Conservation (phyloP, 1,140 invertebrate genomes). For the Plectus sambesii region DNA sequence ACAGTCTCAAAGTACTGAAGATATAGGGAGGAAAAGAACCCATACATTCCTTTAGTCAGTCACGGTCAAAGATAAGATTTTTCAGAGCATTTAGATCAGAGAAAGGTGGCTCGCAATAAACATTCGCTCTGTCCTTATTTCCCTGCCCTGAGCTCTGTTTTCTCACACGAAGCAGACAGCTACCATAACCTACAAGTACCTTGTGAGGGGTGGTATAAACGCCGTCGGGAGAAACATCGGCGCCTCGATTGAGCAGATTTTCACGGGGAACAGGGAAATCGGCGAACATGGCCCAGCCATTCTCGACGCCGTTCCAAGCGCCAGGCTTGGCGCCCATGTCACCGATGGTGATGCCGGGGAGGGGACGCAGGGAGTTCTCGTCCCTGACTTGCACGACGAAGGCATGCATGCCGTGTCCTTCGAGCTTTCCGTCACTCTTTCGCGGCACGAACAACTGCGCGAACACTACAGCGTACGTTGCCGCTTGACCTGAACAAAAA, state of each 20-base stretch:
- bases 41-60: too few species aligned
- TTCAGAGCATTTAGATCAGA: too few species aligned
- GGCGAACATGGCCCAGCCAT: conserved; percentile 55
- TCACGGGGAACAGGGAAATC: conserved; percentile 69
- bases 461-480: conserved; percentile 73
- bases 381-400: conserved; percentile 72
- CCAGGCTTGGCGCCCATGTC: conserved; percentile 81
- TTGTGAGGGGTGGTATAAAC: conserved; percentile 60
- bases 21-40: too few species aligned
- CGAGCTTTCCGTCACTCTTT: conserved; percentile 56
- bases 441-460: conserved; percentile 67
- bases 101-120: too few species aligned
- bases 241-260: conserved; percentile 70
- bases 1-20: too few species aligned
- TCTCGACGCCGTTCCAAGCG: conserved; percentile 69
- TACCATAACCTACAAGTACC: too few species aligned
- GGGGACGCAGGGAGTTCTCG: conserved; percentile 59
- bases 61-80: too few species aligned
- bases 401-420: conserved; percentile 65
- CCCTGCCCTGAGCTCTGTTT: too few species aligned
- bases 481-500: conserved; percentile 58
- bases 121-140: too few species aligned
- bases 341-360: conserved; percentile 63
- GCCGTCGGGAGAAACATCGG: conserved; percentile 71
- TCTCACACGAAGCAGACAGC: not conserved